phyloP scores from a whole-genome alignment of 1,140 invertebrate species.

The Papilio polyxenes region DNA sequence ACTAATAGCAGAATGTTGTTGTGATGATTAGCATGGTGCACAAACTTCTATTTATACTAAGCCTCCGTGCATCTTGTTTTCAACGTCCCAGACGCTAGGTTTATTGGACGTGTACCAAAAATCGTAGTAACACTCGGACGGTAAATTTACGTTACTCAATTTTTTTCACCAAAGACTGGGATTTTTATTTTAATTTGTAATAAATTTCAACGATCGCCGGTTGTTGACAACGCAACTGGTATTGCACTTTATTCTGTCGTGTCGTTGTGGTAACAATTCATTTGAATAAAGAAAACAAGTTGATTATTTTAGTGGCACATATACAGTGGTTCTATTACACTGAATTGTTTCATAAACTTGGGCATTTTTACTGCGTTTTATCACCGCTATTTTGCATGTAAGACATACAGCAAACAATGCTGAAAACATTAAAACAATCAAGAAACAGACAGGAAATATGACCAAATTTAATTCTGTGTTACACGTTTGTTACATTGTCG shows the following conservation, averaged over 20 bases:
- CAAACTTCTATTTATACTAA: background rate
- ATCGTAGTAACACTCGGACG: background rate
- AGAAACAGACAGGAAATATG: background rate
- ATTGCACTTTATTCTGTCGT: background rate
- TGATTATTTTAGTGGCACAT: background rate
- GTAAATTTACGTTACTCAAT: background rate
- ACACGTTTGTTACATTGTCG: too few species aligned
- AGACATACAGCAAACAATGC: background rate
- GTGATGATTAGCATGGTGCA: background rate
- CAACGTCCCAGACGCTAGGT: conserved; percentile 10
- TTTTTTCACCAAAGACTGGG: background rate
- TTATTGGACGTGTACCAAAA: conserved; percentile 12
- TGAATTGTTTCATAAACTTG: background rate
- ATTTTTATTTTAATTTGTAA: conserved; percentile 21
- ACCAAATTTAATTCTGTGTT: background rate
- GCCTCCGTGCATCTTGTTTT: conserved; percentile 10
- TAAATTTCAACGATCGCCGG: background rate
- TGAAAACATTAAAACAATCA: background rate
- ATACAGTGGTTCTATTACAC: background rate
- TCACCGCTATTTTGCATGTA: too few species aligned
- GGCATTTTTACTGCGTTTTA: too few species aligned
- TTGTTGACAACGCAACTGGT: conserved; percentile 5
- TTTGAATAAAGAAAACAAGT: background rate
- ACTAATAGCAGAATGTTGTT: background rate
- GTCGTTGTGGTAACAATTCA: background rate